Evolutionary conservation across 2,113 vertebrate species (phyloP).

Genomic region (Hippocampus barbouri): DNA sequence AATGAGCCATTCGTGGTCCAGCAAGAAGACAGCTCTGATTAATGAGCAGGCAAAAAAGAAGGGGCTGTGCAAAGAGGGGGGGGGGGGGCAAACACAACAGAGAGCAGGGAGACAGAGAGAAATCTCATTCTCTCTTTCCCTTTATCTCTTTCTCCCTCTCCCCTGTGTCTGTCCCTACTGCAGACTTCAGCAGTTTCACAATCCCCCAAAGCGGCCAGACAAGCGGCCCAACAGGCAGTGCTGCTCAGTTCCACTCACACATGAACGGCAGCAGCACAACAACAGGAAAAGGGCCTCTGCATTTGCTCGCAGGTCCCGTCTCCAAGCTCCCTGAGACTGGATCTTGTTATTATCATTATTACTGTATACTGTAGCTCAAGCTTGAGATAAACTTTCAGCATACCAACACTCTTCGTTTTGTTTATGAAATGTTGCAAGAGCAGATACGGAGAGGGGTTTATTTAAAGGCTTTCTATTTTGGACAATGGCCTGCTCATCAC

Average conservation of each 20-base stretch:
- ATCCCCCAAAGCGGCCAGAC: constrained; percentile 59
- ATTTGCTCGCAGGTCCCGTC: constrained; percentile 63
- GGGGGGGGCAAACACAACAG: constrained; percentile 52
- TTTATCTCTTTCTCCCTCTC: constrained; percentile 32
- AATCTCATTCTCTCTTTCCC: constrained; percentile 38
- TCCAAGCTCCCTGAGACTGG: constrained; percentile 61
- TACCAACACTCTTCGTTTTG: constrained; percentile 67
- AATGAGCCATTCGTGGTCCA: constrained; percentile 26
- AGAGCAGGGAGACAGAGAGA: constrained; percentile 76
- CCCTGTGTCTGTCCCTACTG: constrained; percentile 62
- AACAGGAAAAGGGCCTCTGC: constrained; percentile 68
- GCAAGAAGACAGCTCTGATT: constrained; percentile 51
- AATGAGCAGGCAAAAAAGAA: constrained; percentile 53
- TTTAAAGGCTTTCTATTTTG: constrained; percentile 74
- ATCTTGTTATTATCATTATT: constrained; percentile 70
- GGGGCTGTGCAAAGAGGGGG: constrained; percentile 29
- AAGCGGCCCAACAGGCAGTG: constrained; percentile 49
- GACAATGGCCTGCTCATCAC: constrained; percentile 58
- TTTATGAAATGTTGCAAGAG: constrained; percentile 70
- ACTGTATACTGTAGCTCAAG: constrained; percentile 44
- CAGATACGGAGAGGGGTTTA: constrained; percentile 67
- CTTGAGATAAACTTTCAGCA: constrained; percentile 72
- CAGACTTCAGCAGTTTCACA: constrained; percentile 78
- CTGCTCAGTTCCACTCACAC: constrained; percentile 60
- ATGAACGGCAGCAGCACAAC: constrained; percentile 60